Percentiles rank a stretch among this genome's conserved stretches.
phyloP scores from a whole-genome alignment of 2,113 vertebrate species.

The Blennius ocellaris region DNA sequence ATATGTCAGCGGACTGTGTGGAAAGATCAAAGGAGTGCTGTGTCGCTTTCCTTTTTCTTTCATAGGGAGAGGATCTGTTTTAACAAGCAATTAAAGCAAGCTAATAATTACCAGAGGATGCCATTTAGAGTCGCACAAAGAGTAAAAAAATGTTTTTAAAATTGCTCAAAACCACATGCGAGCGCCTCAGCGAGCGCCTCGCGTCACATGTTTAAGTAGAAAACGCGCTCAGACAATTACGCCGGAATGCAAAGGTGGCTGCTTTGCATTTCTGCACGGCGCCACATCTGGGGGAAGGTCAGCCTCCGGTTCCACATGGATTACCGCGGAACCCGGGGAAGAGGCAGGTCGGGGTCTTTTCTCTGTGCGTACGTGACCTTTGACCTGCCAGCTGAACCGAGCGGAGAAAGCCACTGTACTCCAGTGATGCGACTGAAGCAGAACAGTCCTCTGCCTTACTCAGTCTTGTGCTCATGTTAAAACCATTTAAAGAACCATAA shows the following conservation, averaged over 20 bases:
- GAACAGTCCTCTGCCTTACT: no score
- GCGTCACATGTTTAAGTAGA: neutral
- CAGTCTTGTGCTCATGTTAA: no score
- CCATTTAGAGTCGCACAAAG: neutral
- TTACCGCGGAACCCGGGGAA: slow-evolving; percentile 8
- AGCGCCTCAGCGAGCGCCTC: neutral
- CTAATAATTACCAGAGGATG: no score
- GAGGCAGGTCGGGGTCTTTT: slow-evolving; percentile 30
- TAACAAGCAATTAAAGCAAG: no score
- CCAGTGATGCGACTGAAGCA: neutral
- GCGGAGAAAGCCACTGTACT: neutral
- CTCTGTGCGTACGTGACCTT: slow-evolving; percentile 26
- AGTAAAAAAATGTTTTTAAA: no score
- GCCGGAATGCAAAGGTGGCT: slow-evolving; percentile 11
- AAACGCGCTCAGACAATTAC: neutral
- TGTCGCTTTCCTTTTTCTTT: no score
- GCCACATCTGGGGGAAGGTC: slow-evolving; percentile 45
- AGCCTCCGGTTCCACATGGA: slow-evolving; percentile 41
- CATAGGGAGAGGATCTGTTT: no score
- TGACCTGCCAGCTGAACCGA: slow-evolving; percentile 23
- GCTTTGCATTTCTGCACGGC: slow-evolving; percentile 8
- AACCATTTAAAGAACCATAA: no score
- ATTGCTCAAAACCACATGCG: neutral
- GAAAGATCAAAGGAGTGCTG: no score
- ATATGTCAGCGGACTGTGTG: no score